Base-by-base conservation (phyloP, 2,888 invertebrate genomes). In the Pediacus dermestoides region DNA sequence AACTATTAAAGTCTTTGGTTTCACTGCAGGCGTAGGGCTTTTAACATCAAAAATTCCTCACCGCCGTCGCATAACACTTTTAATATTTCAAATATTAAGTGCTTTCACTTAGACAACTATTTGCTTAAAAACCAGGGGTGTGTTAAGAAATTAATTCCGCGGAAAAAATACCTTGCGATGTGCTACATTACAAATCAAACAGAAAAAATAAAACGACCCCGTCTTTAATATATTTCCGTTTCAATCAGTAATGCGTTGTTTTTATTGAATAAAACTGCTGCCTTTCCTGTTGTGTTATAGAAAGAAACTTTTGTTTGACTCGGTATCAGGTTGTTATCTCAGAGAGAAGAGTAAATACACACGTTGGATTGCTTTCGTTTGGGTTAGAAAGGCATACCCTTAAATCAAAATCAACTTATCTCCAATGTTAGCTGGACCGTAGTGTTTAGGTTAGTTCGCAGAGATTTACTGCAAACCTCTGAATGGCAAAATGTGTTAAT, bases 1-100 rank as follows among this genome's bases (percentile, higher is more conserved):
- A 64, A 62, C 63, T 62, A 61, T 63, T 58, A 61, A 57, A 53
- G 50, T 60, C 52, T 61, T 50, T 48, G 56, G 55, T 61, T 60
- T 58, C 61, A 39, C 40, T 16, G 15, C 15, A 21, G 34, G 31
- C 23, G 34, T 21, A 39, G 37, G 30, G 44, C 49, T 49, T 49
- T 51, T 25, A 52, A 44, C 39, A 36, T 41, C 42, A 18, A 28
- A 30, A 28, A 23, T 34, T 30, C 35, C 13, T 10, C 27, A 16
- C 12, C 28, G n/a, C n/a, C n/a, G n/a, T n/a, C n/a, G n/a, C n/a
- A n/a, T n/a, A 21, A 33, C 22, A 25, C 4, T 39, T 45, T 50
- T 45, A 46, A 52, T 46, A 52, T 51, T 46, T 47, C 45, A 52
- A 46, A 35, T 28, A 35, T 32, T 42, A 45, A 45, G 45, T 38